Evolutionary conservation across 2,888 invertebrate species (phyloP), one percentile per base, ranked within the genome.

Genomic region (Pristionchus japonicus): DNA sequence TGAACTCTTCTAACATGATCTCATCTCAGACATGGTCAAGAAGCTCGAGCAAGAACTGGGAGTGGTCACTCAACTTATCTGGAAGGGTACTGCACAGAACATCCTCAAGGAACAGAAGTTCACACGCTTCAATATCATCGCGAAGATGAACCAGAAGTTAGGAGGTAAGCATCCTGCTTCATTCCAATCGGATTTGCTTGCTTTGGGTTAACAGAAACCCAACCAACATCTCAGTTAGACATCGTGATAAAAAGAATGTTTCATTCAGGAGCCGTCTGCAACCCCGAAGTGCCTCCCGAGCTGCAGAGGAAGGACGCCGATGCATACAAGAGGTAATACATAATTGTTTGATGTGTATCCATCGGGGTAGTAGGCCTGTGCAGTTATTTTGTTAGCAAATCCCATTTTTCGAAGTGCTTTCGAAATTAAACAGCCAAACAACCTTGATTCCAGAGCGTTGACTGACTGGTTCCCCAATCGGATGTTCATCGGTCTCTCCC

Each of bases 401-500:
- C n/a, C n/a, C n/a, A n/a, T n/a, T n/a, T n/a, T n/a, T n/a, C n/a
- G n/a, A n/a, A n/a, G n/a, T n/a, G n/a, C n/a, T n/a, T n/a, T n/a
- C n/a, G n/a, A n/a, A n/a, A n/a, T n/a, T n/a, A n/a, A 47, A 47
- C 17, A 11, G 34, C n/a, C 7, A 17, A 70, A n/a, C 7, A 6
- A 9, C 57, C 57, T 57, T n/a, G 57, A 57, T 47, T 70, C n/a
- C 11, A 7, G n/a, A 9, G n/a, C n/a, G n/a, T n/a, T n/a, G n/a
- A n/a, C n/a, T n/a, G 85, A 85, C 43, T 85, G 85, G 85, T 85
- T 40, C 43, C 4, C 6, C 31, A 85, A 64, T 27, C 85, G 85
- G 13, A 88, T 90, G 88, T 90, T 90, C 67, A 83, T 91, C n/a
- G 91, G 90, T n/a, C 88, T 91, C 61, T 90, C 90, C 40, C 77